phyloP scores from a whole-genome alignment of 1,140 invertebrate genomes.

The Batillaria attramentaria region DNA sequence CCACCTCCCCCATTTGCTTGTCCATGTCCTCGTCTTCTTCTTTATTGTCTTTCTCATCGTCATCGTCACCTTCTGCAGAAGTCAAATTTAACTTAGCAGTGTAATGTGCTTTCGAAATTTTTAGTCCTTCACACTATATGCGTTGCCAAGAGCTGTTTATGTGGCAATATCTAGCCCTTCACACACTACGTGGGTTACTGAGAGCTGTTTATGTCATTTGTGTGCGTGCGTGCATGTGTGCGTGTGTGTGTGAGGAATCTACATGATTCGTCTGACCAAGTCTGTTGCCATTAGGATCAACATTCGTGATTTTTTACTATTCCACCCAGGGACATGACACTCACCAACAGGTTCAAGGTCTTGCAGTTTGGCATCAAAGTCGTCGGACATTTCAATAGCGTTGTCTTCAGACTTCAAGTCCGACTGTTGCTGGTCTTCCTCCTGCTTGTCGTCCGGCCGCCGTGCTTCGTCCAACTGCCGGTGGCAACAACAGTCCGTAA shows the following conservation, averaged over 20 bases:
- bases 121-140: background rate
- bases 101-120: background rate
- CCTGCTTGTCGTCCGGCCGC: slow-evolving; percentile 79
- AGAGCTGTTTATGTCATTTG: background rate
- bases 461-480: slow-evolving; percentile 90
- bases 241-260: too few relatives aligned
- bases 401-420: slow-evolving; percentile 86
- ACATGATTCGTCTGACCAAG: too few relatives aligned
- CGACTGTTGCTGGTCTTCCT: slow-evolving; percentile 66
- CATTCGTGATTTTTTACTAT: too few relatives aligned
- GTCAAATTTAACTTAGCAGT: background rate
- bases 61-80: slow-evolving; percentile 75
- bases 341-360: slow-evolving; percentile 78
- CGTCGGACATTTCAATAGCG: slow-evolving; percentile 93
- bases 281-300: too few relatives aligned
- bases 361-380: slow-evolving; percentile 89
- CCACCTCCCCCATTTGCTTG: slow-evolving; percentile 96
- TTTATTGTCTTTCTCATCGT: slow-evolving; percentile 79
- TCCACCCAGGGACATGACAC: background rate
- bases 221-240: too few relatives aligned
- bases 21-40: slow-evolving; percentile 78
- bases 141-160: background rate
- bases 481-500: too few relatives aligned
- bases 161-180: too few relatives aligned
- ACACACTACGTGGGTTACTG: background rate